Percentiles rank a stretch among this genome's conserved stretches.
These are phyloP conservation scores for Acanthurus lineatus DNA, from an alignment of 2,797 vertebrate genomes.

Conservation along the genomic window DNA sequence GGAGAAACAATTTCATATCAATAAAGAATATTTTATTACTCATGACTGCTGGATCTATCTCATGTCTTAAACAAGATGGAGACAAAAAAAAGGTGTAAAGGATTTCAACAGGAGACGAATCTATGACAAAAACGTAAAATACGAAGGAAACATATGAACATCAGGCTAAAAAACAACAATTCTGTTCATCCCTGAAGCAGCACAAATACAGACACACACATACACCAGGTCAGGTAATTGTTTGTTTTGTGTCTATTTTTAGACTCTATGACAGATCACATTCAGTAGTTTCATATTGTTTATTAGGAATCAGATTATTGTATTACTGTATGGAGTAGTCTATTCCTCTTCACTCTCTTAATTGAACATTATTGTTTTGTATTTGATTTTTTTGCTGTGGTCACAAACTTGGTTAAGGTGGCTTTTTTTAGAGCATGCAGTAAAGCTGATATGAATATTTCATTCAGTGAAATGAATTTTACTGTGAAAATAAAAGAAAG, in stretches of 20 bases:
- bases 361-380: not conserved
- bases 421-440: not conserved
- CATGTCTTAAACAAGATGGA: not conserved
- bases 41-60: not conserved
- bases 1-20: not conserved
- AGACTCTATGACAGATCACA: not conserved
- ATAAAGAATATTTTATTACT: not conserved
- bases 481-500: not conserved
- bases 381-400: not conserved
- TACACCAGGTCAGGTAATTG: conserved; percentile 56
- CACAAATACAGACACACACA: conserved; percentile 22
- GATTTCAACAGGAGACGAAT: not conserved
- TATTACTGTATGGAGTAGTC: not conserved
- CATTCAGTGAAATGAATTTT: not conserved
- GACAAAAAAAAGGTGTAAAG: not conserved
- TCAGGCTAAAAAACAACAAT: not conserved
- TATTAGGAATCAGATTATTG: conserved; percentile 9
- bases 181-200: conserved; percentile 34
- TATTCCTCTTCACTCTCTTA: not conserved
- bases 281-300: not conserved
- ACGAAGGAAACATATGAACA: not conserved
- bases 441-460: too few species aligned
- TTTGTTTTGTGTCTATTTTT: conserved; percentile 12
- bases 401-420: not conserved
- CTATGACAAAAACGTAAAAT: not conserved